phyloP scores from a whole-genome alignment of 2,888 invertebrate genomes.

The Brachynemurus nebulosus region DNA sequence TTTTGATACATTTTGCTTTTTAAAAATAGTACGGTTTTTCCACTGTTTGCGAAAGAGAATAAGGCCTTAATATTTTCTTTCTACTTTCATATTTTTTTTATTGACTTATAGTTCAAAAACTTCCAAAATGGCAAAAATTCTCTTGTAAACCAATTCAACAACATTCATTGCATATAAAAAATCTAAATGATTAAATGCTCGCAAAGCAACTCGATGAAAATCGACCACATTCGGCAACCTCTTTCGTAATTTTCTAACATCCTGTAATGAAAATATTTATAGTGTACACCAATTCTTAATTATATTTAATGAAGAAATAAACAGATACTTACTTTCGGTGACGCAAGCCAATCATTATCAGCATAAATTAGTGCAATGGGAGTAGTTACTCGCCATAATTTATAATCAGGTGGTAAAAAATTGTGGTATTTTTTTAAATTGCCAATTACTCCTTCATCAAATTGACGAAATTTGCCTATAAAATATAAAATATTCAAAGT shows the following conservation, averaged over 20 bases:
- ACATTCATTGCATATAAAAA: slow-evolving; percentile 46
- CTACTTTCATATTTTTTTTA: background rate
- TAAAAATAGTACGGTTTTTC: no score
- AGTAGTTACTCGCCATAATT: slow-evolving; percentile 38
- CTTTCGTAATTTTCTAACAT: slow-evolving; percentile 1
- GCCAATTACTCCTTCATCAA: slow-evolving; percentile 31
- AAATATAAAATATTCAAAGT: no score
- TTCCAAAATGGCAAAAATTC: slow-evolving; percentile 6
- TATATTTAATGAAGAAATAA: no score
- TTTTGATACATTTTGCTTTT: no score
- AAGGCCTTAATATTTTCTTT: no score
- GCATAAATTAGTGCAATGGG: slow-evolving; percentile 53
- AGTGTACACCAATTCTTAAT: background rate
- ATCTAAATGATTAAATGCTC: slow-evolving; percentile 45
- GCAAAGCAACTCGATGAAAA: slow-evolving; percentile 29
- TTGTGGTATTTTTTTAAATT: slow-evolving; percentile 42
- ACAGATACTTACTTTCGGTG: slow-evolving; percentile 9
- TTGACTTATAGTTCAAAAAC: slow-evolving; percentile 4
- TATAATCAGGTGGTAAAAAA: slow-evolving; percentile 41
- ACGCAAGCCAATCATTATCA: slow-evolving; percentile 48
- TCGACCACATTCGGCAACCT: background rate
- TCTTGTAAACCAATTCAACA: slow-evolving; percentile 34
- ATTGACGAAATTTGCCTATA: slow-evolving; percentile 30
- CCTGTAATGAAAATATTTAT: slow-evolving; percentile 5
- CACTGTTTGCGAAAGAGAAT: no score